phyloP scores from a whole-genome alignment of 2,888 invertebrate genomes.

The Autographa pulchrina region DNA sequence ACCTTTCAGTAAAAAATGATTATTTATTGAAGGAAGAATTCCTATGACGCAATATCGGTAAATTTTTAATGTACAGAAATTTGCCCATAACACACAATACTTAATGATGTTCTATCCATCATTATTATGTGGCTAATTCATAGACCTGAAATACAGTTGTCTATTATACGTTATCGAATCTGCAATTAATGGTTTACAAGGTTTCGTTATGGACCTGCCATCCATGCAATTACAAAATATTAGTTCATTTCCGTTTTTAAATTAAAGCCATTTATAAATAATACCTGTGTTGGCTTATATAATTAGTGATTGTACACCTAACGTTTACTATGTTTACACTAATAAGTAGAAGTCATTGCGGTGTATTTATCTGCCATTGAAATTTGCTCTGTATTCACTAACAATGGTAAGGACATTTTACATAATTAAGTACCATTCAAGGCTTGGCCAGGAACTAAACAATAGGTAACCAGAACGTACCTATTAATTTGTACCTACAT shows the following conservation, averaged over 20 bases:
- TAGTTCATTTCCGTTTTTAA: conserved; percentile 1
- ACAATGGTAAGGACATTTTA: conserved; percentile 28
- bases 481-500: conserved; percentile 5
- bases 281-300: not conserved
- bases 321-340: conserved; percentile 18
- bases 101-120: no score
- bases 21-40: no score
- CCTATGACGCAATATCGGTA: no score
- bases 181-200: not conserved
- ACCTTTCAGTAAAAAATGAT: no score
- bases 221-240: not conserved
- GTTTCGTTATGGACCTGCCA: not conserved
- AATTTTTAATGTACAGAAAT: no score
- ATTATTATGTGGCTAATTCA: no score
- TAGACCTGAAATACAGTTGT: not conserved
- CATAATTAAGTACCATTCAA: conserved; percentile 20
- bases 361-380: conserved; percentile 26
- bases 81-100: no score
- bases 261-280: conserved; percentile 1
- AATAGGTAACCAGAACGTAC: conserved; percentile 15
- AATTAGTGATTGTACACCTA: not conserved
- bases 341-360: conserved; percentile 2
- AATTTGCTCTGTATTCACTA: conserved; percentile 18
- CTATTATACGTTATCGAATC: not conserved
- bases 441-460: conserved; percentile 15